A percentile compares a stretch with the other conserved stretches of the same genome.
Conservation (phyloP, 2,888 invertebrate species). For the Sussaba pulchella region DNA sequence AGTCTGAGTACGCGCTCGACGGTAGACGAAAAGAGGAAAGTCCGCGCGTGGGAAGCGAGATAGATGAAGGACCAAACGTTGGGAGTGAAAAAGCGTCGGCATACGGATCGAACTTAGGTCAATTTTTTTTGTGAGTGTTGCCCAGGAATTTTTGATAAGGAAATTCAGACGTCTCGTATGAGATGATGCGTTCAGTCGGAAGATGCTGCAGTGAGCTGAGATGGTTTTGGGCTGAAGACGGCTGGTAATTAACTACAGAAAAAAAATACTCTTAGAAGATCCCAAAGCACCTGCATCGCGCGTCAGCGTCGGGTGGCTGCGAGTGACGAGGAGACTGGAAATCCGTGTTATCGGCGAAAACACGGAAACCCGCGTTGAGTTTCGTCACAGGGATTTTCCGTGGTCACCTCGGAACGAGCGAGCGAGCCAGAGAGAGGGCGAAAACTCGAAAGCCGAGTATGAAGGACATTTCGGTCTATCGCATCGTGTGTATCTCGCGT, state of each 20-base stretch:
- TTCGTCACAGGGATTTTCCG: constrained; percentile 35
- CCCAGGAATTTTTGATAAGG: neutral
- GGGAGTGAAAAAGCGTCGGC: constrained; percentile 28
- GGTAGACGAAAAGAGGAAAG: constrained; percentile 29
- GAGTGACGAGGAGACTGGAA: constrained; percentile 64
- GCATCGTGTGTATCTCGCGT: constrained; percentile 51
- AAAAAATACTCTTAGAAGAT: too few relatives aligned
- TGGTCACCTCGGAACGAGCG: neutral
- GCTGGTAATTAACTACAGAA: too few relatives aligned
- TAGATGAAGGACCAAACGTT: constrained; percentile 13
- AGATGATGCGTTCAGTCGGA: too few relatives aligned
- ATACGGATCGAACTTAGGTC: constrained; percentile 29
- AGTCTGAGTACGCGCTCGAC: constrained; percentile 56
- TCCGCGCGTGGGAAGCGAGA: constrained; percentile 35
- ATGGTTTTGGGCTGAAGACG: too few relatives aligned
- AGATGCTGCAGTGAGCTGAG: neutral
- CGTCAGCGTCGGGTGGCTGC: constrained; percentile 32
- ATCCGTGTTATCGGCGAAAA: constrained; percentile 62
- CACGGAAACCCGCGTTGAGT: constrained; percentile 29
- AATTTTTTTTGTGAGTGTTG: constrained; percentile 14
- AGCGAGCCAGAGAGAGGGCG: neutral
- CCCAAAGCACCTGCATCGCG: neutral
- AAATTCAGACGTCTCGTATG: constrained; percentile 13
- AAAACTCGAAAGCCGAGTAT: constrained; percentile 48
- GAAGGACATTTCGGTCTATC: constrained; percentile 37